These are phyloP conservation scores for Thermophis baileyi DNA, from an alignment of 2,113 vertebrate species.

Conservation along the genomic window DNA sequence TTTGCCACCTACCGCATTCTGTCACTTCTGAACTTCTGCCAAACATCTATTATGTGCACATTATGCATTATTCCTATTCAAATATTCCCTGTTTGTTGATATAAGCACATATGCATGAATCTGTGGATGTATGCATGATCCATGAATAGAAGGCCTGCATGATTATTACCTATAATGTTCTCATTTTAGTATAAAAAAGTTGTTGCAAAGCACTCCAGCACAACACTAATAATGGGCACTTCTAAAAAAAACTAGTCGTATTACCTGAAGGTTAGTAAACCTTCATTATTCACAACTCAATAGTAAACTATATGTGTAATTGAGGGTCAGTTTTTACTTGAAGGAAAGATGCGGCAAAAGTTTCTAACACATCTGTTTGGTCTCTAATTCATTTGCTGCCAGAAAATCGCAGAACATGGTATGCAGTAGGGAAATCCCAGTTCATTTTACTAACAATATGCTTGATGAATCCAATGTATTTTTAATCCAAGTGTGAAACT, in stretches of 20 bases:
- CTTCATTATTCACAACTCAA: conserved; percentile 45
- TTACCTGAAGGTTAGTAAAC: conserved; percentile 54
- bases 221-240: conserved; percentile 35
- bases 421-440: conserved; percentile 53
- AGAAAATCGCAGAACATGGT: conserved; percentile 54
- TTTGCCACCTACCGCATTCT: background rate
- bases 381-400: conserved; percentile 49
- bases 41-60: background rate
- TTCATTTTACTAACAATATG: conserved; percentile 59
- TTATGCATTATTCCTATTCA: background rate
- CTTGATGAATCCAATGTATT: conserved; percentile 60
- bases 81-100: background rate
- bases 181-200: background rate
- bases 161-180: background rate
- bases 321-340: conserved; percentile 34
- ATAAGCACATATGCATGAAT: background rate
- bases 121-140: background rate
- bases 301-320: conserved; percentile 31
- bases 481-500: conserved; percentile 64
- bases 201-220: conserved; percentile 23
- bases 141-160: background rate
- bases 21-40: background rate
- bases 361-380: conserved; percentile 44
- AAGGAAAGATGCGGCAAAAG: conserved; percentile 18
- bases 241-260: conserved; percentile 49